Conservation (phyloP, 1,140 invertebrate species). For the Lanistes nyassanus region DNA sequence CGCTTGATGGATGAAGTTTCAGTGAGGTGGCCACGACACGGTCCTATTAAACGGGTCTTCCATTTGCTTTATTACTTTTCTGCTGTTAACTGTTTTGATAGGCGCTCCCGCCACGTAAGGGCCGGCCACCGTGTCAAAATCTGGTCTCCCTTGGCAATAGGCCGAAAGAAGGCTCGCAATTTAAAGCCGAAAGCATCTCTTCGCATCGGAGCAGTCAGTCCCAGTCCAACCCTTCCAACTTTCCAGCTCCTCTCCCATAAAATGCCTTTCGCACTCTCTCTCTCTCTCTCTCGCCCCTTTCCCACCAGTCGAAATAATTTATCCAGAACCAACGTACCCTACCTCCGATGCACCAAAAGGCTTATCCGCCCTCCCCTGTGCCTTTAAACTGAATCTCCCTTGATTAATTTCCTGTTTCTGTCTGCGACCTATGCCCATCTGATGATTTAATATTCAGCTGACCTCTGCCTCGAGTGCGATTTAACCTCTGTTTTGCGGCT, state of each 20-base stretch:
- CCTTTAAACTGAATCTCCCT: neutral
- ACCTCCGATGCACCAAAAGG: neutral
- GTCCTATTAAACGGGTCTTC: conserved; percentile 24
- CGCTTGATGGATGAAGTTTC: conserved; percentile 24
- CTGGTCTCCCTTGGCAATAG: conserved; percentile 14
- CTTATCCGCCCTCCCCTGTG: neutral
- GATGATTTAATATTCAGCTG: conserved; percentile 10
- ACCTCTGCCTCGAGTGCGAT: neutral
- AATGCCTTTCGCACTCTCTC: neutral
- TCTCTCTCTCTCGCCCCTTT: neutral
- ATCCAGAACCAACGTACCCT: neutral
- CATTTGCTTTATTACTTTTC: conserved; percentile 36
- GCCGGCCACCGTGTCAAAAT: conserved; percentile 9
- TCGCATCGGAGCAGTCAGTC: neutral
- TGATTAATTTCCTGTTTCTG: neutral
- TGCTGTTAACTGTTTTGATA: conserved; percentile 31
- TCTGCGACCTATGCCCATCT: neutral
- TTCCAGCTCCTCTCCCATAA: neutral
- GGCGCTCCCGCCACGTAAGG: neutral
- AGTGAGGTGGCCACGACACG: conserved; percentile 20
- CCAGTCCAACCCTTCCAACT: neutral
- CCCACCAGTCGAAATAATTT: neutral
- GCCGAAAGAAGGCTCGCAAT: conserved; percentile 7
- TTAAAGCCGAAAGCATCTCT: conserved; percentile 17
- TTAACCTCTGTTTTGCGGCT: too few species aligned